These are phyloP conservation scores for Rotaria socialis DNA, from an alignment of 2,888 invertebrate species.

Conservation along the genomic window DNA sequence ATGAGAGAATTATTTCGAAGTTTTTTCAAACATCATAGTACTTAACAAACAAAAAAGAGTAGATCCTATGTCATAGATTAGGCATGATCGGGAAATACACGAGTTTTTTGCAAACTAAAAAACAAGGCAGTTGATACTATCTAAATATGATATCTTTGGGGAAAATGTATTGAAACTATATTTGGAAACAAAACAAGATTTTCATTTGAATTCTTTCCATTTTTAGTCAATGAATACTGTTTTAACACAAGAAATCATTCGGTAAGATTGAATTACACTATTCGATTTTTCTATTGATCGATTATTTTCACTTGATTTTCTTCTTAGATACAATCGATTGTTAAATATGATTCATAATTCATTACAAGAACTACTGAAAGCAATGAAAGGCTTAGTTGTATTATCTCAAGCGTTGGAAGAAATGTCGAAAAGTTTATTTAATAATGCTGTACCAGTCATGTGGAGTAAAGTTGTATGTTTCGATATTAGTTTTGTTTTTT, in stretches of 20 bases:
- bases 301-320: neutral
- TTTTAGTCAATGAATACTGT: conserved; percentile 75
- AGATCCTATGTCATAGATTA: too few relatives aligned
- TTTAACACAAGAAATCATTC: conserved; percentile 75
- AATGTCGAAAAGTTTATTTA: conserved; percentile 67
- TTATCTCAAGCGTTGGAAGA: conserved; percentile 73
- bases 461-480: conserved; percentile 63
- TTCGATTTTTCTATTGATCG: too few relatives aligned
- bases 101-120: too few relatives aligned
- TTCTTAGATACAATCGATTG: conserved; percentile 56
- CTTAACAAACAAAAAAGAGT: too few relatives aligned
- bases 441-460: conserved; percentile 69
- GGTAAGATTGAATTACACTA: conserved; percentile 61
- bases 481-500: too few relatives aligned
- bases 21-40: too few relatives aligned
- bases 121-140: too few relatives aligned
- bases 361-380: conserved; percentile 66
- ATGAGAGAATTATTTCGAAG: too few relatives aligned
- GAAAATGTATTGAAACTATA: too few relatives aligned
- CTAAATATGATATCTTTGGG: too few relatives aligned
- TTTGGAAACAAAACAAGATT: too few relatives aligned
- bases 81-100: too few relatives aligned
- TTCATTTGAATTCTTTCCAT: neutral
- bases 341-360: conserved; percentile 59
- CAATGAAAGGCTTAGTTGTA: conserved; percentile 72